phyloP scores from a whole-genome alignment of 2,888 invertebrate species.

The Monochamus alternatus region DNA sequence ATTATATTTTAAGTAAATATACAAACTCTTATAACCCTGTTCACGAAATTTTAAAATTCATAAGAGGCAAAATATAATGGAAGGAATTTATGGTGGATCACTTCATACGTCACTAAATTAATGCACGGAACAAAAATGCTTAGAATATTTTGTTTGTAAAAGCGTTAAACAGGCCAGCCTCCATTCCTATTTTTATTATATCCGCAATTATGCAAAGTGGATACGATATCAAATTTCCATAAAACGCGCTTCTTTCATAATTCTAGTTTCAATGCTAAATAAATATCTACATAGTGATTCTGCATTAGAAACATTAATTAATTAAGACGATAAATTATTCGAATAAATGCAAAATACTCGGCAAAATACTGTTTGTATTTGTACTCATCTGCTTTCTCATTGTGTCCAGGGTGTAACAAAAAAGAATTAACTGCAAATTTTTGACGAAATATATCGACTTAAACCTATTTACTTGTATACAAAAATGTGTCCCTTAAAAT shows the following conservation, averaged over 20 bases:
- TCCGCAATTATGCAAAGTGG: slow-evolving; percentile 40
- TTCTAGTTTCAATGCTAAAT: slow-evolving; percentile 25
- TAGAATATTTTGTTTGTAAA: neutral
- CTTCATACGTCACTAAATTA: neutral
- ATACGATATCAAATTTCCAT: slow-evolving; percentile 38
- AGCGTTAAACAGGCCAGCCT: neutral
- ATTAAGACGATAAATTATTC: neutral
- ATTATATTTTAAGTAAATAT: no score
- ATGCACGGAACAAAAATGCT: neutral
- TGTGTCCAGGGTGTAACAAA: neutral
- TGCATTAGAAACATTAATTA: neutral
- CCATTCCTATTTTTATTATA: slow-evolving; percentile 32
- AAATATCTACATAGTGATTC: slow-evolving; percentile 17
- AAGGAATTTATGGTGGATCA: neutral
- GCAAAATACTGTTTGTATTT: neutral
- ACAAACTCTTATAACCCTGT: no score
- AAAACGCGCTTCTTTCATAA: slow-evolving; percentile 22
- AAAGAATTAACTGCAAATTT: neutral
- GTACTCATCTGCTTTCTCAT: no score
- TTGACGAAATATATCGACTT: no score
- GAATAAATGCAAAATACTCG: neutral
- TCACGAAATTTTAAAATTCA: no score
- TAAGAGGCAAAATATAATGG: no score
- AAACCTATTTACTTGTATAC: no score
- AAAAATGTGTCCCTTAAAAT: no score